Conservation (phyloP, 2,797 vertebrate species). For the Labroides dimidiatus region DNA sequence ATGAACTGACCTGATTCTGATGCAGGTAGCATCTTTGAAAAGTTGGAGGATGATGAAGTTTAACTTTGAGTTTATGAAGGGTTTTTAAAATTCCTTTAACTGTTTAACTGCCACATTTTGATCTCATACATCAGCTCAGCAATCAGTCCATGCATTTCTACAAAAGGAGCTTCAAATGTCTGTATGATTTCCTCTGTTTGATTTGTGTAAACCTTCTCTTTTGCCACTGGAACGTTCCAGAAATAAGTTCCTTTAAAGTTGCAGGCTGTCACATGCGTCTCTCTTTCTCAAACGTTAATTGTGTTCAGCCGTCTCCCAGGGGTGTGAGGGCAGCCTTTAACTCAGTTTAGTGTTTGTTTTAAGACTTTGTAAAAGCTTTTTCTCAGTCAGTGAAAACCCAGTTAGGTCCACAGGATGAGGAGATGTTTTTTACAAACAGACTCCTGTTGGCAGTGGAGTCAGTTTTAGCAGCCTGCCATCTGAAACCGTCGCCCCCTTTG, state of each 20-base stretch:
- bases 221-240: constrained; percentile 62
- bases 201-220: no score
- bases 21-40: background rate
- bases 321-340: constrained; percentile 48
- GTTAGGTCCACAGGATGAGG: constrained; percentile 43
- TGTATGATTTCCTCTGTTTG: background rate
- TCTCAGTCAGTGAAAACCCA: constrained; percentile 58
- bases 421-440: constrained; percentile 59
- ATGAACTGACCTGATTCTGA: background rate
- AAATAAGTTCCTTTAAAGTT: constrained; percentile 68
- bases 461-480: constrained; percentile 51
- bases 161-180: constrained; percentile 26
- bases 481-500: constrained; percentile 58
- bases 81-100: no score
- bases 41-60: no score
- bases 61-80: no score
- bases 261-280: constrained; percentile 48
- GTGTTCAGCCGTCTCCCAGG: constrained; percentile 39
- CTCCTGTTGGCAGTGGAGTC: constrained; percentile 44
- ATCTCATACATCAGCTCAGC: background rate
- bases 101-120: background rate
- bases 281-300: constrained; percentile 64
- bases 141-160: constrained; percentile 19
- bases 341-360: constrained; percentile 62
- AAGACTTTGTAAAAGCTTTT: constrained; percentile 49